Evolutionary conservation across 2,888 invertebrate species (phyloP).

Genomic region (Geotrupes spiniger): DNA sequence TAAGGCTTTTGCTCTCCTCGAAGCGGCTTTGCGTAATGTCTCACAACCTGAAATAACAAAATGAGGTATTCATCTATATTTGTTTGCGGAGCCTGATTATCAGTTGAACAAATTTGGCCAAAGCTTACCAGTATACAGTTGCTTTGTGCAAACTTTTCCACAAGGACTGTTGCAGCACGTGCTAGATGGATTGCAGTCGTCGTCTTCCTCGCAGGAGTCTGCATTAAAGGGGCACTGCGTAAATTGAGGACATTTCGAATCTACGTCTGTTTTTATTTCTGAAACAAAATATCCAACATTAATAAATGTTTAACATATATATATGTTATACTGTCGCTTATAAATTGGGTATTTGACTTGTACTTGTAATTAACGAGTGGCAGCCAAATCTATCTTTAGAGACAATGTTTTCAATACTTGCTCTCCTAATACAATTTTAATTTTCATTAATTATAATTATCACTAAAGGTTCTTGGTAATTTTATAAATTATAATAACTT

Average conservation of each 20-base stretch:
- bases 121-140: constrained; percentile 63
- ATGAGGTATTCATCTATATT: not conserved
- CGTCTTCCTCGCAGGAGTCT: constrained; percentile 58
- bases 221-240: constrained; percentile 60
- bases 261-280: constrained; percentile 22
- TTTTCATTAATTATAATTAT: too few relatives aligned
- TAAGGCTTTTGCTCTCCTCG: constrained; percentile 60
- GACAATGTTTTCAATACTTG: too few relatives aligned
- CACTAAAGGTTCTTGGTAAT: too few relatives aligned
- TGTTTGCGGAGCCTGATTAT: too few relatives aligned
- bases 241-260: constrained; percentile 45
- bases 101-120: not conserved
- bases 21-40: constrained; percentile 61
- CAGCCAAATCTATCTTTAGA: too few relatives aligned
- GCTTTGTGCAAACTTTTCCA: constrained; percentile 60
- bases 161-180: constrained; percentile 69
- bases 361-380: too few relatives aligned
- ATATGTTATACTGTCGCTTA: too few relatives aligned
- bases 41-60: constrained; percentile 57
- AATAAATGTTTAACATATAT: too few relatives aligned
- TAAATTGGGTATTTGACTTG: too few relatives aligned
- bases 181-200: constrained; percentile 60
- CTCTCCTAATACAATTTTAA: too few relatives aligned
- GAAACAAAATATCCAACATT: too few relatives aligned
- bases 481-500: too few relatives aligned